phyloP scores from a whole-genome alignment of 2,888 invertebrate genomes.

The Drosophila pseudotakahashii region DNA sequence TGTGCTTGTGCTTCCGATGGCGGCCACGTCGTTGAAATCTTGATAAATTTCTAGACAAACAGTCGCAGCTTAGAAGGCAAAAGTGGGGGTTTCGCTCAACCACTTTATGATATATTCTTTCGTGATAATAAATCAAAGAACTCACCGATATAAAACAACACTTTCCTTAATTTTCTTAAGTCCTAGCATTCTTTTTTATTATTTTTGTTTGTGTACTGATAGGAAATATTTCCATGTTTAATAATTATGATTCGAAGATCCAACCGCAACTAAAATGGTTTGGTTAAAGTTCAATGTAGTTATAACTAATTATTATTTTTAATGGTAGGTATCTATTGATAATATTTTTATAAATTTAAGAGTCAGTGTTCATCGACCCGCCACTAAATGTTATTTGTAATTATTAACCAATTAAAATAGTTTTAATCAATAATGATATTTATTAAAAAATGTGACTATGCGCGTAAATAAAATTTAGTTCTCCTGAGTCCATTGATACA shows the following conservation, averaged over 20 bases:
- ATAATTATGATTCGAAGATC: too few relatives aligned
- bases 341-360: not conserved
- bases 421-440: too few relatives aligned
- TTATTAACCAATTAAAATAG: not conserved
- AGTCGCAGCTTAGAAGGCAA: conserved; percentile 6
- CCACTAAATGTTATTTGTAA: not conserved
- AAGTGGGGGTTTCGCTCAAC: not conserved
- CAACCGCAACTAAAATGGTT: too few relatives aligned
- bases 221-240: too few relatives aligned
- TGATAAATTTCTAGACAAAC: conserved; percentile 44
- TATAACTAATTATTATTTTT: not conserved
- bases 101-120: conserved; percentile 43
- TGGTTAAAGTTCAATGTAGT: too few relatives aligned
- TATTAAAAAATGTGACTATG: not conserved
- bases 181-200: too few relatives aligned
- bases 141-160: too few relatives aligned
- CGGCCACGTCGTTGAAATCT: conserved; percentile 25
- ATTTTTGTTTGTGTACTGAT: too few relatives aligned
- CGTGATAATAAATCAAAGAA: conserved; percentile 44
- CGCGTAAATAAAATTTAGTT: not conserved
- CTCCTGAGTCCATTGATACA: not conserved
- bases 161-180: conserved; percentile 15
- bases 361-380: not conserved
- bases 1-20: conserved; percentile 11
- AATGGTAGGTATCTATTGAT: not conserved